Evolutionary conservation across 2,113 vertebrate genomes (phyloP).

Genomic region (Hippocampus comes): DNA sequence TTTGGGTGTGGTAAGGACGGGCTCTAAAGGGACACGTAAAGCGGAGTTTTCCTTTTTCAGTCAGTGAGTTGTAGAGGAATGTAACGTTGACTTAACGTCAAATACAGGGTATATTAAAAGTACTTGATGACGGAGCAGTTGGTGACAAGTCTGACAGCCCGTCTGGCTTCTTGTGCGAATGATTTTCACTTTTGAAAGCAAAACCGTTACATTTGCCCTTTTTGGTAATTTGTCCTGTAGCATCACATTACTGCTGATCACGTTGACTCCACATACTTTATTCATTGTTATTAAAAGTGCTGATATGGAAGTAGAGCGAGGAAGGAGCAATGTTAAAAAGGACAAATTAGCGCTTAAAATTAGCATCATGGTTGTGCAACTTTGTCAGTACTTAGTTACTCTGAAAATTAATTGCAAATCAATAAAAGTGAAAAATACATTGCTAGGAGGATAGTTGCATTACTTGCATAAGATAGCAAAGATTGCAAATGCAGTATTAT

Average conservation of each 20-base stretch:
- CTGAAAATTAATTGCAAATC: not conserved
- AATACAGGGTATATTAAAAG: constrained; percentile 20
- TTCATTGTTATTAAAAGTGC: constrained; percentile 13
- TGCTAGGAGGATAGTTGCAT: not conserved
- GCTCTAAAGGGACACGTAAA: constrained; percentile 29
- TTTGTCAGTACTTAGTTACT: not conserved
- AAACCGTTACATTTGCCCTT: constrained; percentile 11
- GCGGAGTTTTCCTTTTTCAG: constrained; percentile 26
- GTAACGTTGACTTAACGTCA: constrained; percentile 6
- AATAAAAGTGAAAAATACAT: not conserved
- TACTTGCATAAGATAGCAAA: not conserved
- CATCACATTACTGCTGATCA: constrained; percentile 17
- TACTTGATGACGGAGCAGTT: constrained; percentile 10
- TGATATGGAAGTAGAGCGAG: constrained; percentile 14
- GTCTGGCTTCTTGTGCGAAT: constrained; percentile 18
- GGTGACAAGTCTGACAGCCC: not conserved
- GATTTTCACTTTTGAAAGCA: constrained; percentile 31
- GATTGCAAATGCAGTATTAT: not conserved
- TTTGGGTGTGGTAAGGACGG: constrained; percentile 26
- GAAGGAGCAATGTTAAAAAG: not conserved
- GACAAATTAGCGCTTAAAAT: not conserved
- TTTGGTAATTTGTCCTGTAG: constrained; percentile 30
- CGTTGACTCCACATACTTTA: not conserved
- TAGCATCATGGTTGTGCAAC: not conserved
- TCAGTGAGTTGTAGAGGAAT: constrained; percentile 4